A percentile compares a stretch with the other conserved stretches of the same genome.
These are phyloP conservation scores for Notodonta ziczac DNA, from an alignment of 2,888 invertebrate genomes.

Conservation along the genomic window DNA sequence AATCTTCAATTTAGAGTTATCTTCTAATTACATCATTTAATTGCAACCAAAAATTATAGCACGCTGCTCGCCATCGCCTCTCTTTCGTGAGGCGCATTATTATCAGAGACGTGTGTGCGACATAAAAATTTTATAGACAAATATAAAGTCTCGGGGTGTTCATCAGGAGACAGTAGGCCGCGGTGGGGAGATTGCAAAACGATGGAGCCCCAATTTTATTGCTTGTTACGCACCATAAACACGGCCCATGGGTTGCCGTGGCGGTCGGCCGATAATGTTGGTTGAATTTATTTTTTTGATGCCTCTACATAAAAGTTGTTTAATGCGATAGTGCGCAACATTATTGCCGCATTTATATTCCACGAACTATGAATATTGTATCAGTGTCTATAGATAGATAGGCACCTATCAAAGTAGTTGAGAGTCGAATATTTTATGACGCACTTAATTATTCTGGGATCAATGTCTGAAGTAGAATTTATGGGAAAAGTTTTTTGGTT, in stretches of 20 bases:
- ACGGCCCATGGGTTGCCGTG: constrained; percentile 52
- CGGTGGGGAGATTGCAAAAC: constrained; percentile 71
- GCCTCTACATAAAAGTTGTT: constrained; percentile 63
- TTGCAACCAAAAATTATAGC: not conserved
- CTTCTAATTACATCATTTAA: too few species aligned
- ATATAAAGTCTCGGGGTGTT: constrained; percentile 75
- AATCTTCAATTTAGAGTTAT: too few species aligned
- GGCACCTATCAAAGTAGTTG: not conserved
- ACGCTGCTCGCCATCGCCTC: not conserved
- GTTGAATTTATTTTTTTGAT: constrained; percentile 65
- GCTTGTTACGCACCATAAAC: constrained; percentile 82
- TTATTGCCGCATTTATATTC: constrained; percentile 23
- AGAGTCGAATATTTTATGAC: not conserved
- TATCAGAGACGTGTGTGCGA: constrained; percentile 52
- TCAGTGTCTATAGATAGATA: not conserved
- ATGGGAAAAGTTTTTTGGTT: not conserved
- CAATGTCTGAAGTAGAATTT: not conserved
- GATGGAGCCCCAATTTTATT: constrained; percentile 80
- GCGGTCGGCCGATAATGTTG: constrained; percentile 70
- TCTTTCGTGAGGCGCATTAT: not conserved
- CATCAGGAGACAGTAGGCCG: constrained; percentile 67
- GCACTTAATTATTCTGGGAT: not conserved
- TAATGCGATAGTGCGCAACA: constrained; percentile 60
- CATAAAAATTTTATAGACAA: constrained; percentile 76
- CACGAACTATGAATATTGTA: constrained; percentile 7